Evolutionary conservation across 2,113 vertebrate species (phyloP).

Genomic region (Eonycteris spelaea): DNA sequence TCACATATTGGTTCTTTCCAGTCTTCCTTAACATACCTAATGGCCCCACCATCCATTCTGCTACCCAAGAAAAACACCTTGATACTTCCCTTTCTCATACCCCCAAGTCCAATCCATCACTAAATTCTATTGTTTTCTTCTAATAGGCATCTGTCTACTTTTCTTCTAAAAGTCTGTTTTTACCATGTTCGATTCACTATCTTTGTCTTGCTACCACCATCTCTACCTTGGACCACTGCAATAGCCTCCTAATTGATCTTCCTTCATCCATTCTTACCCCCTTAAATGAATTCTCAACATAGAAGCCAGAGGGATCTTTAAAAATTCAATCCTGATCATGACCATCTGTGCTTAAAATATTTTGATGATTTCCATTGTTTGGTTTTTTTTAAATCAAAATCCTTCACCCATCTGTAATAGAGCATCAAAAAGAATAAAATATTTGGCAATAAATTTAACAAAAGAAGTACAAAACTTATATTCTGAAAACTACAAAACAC

Average conservation of each 20-base stretch:
- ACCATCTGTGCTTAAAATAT: neutral
- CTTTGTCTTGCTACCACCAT: neutral
- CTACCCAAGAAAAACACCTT: neutral
- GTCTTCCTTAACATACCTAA: neutral
- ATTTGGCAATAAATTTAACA: neutral
- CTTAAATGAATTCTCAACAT: neutral
- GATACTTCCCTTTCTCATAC: neutral
- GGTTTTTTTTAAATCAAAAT: neutral
- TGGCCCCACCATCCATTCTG: neutral
- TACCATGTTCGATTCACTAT: neutral
- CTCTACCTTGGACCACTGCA: neutral
- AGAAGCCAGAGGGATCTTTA: neutral
- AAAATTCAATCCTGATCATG: neutral
- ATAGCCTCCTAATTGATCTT: neutral
- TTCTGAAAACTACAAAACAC: neutral
- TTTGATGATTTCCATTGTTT: neutral
- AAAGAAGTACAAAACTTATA: neutral
- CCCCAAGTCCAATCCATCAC: neutral
- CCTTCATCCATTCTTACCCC: neutral
- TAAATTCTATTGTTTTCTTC: neutral
- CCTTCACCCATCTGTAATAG: neutral
- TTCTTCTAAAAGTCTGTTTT: neutral
- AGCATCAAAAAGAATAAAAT: neutral
- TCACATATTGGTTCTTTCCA: neutral
- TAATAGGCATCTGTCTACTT: neutral